Conservation (phyloP, 2,113 vertebrate genomes). For the Monopterus albus region DNA sequence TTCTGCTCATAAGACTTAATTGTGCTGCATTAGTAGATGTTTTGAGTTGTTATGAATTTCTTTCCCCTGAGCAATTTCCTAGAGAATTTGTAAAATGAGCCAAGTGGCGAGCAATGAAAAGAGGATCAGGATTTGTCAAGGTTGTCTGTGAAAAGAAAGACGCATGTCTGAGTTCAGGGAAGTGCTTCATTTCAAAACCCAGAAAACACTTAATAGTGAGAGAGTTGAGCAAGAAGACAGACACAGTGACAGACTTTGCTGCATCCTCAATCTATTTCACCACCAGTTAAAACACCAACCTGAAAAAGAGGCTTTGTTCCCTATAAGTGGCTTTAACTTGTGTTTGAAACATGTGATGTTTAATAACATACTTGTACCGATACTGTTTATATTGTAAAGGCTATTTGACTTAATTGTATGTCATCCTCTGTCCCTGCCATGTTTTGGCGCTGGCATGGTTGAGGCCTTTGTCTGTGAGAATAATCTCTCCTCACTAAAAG, state of each 20-base stretch:
- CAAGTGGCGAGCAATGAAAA: not conserved
- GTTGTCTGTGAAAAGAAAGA: constrained; percentile 29
- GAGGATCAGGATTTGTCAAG: constrained; percentile 1
- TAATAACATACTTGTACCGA: constrained; percentile 65
- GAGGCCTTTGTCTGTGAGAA: constrained; percentile 60
- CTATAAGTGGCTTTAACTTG: constrained; percentile 54
- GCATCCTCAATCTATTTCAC: constrained; percentile 17
- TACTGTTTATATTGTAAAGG: constrained; percentile 57
- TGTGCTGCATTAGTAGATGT: not conserved
- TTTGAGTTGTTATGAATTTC: not conserved
- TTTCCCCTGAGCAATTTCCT: not conserved
- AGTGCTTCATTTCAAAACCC: constrained; percentile 47
- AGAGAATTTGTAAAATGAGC: constrained; percentile 1
- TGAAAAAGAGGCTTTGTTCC: constrained; percentile 54
- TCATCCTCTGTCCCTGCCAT: constrained; percentile 17
- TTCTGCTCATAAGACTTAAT: not conserved
- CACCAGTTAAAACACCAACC: constrained; percentile 51
- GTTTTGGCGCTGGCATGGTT: constrained; percentile 33
- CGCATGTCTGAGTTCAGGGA: constrained; percentile 2
- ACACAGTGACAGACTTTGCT: constrained; percentile 26
- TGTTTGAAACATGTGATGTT: constrained; percentile 51
- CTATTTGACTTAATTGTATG: constrained; percentile 65
- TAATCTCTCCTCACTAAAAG: constrained; percentile 60
- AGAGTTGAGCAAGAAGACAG: constrained; percentile 9
- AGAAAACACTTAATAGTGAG: constrained; percentile 21